Base-by-base conservation (phyloP, 2,113 vertebrate genomes). In the Cebidichthys violaceus region DNA sequence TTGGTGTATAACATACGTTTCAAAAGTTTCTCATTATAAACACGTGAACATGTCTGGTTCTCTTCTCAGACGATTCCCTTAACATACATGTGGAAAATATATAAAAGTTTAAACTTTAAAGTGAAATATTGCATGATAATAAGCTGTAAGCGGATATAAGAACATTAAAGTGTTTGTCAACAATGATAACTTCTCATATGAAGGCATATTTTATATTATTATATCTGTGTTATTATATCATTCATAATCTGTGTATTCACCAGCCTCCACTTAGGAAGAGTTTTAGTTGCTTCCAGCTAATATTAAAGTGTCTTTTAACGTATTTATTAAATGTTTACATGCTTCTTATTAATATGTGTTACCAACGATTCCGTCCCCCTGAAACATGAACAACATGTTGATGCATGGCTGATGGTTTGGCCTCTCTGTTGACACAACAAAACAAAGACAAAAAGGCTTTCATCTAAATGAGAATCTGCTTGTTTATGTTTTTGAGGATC, bases 401-500 rank as follows among this genome's bases (percentile, higher is more conserved):
- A 27, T 54, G 2, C 59, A 2, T 47, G 52, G 1, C n/a, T 22
- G 18, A 6, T 24, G 35, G 24, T 43, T 22, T 45, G 14, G 22
- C 27, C 39, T 52, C 20, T 52, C 60, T 70, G 31, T 37, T 79
- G 65, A 69, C 61, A 9, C 20, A 65, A 37, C 35, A 41, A 65
- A 27, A 57, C 54, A 66, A 24, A 41, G 43, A 14, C 33, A 47
- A 59, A 73, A 0, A 54, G 29, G 79, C 81, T 87, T 75, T 50
- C 71, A 43, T 86, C 55, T 76, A 85, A 90, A 92, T 89, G 76
- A 86, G 82, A 92, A 85, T 90, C 78, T 79, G 80, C 37, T 88
- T 92, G 88, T 93, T 93, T 90, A 88, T 90, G 88, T 92, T 92
- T 92, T 83, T 86, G 77, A 84, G 77, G 78, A 89, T 91, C 85